Evolutionary conservation across 2,888 invertebrate genomes (phyloP).

Genomic region (Pristionchus maxplancki): DNA sequence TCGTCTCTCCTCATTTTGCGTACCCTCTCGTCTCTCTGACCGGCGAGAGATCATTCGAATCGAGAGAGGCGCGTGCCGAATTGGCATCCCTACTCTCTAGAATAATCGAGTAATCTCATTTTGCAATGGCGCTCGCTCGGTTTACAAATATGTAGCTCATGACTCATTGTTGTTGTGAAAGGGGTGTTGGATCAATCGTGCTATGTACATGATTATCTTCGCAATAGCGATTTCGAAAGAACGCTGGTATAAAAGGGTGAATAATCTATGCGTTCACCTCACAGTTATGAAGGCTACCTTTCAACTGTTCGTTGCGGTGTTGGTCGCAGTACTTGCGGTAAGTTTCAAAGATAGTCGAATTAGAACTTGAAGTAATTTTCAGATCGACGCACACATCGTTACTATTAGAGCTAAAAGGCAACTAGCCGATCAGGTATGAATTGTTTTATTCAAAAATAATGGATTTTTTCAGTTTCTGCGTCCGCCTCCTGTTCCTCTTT

Average conservation of each 20-base stretch:
- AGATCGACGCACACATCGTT: background rate
- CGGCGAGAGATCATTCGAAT: too few relatives aligned
- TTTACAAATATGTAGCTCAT: too few relatives aligned
- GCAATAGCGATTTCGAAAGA: background rate
- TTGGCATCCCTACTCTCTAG: too few relatives aligned
- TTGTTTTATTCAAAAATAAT: too few relatives aligned
- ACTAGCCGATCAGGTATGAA: too few relatives aligned
- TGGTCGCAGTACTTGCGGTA: background rate
- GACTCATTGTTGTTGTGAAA: background rate
- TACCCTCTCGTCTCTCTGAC: too few relatives aligned
- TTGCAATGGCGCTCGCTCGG: too few relatives aligned
- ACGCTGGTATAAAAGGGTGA: background rate
- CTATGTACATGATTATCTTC: background rate
- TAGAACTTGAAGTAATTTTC: background rate
- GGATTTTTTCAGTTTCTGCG: too few relatives aligned
- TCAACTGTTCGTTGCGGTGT: background rate
- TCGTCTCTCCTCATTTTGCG: too few relatives aligned
- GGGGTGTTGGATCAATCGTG: background rate
- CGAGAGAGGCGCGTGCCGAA: too few relatives aligned
- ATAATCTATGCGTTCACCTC: background rate
- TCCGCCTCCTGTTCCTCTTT: background rate
- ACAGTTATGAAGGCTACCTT: background rate
- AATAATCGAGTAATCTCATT: too few relatives aligned
- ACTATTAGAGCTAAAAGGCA: background rate
- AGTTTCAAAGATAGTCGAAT: background rate